Evolutionary conservation across 2,797 vertebrate genomes (phyloP).

Genomic region (Heteromormyrus szaboi): DNA sequence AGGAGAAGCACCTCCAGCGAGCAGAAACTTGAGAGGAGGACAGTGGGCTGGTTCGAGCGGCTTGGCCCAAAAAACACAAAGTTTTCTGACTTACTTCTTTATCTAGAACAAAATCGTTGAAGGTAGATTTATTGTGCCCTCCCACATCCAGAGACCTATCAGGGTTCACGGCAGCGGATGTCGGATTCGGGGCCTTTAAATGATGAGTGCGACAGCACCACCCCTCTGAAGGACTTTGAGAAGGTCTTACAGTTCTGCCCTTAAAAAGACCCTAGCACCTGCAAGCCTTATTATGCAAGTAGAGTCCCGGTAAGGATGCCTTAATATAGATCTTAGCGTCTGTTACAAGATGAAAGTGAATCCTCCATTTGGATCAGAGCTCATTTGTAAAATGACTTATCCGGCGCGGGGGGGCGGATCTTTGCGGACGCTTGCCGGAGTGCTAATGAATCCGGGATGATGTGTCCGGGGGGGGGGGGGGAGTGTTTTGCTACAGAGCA

Average conservation of each 20-base stretch:
- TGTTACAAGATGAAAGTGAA: constrained; percentile 39
- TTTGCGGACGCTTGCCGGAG: constrained; percentile 16
- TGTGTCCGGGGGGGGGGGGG: not conserved
- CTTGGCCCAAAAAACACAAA: not conserved
- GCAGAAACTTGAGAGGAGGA: not conserved
- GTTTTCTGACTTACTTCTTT: not conserved
- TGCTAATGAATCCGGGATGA: constrained; percentile 14
- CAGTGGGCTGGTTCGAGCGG: not conserved
- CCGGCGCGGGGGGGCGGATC: not conserved
- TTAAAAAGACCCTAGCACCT: constrained; percentile 15
- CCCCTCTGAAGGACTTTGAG: not conserved
- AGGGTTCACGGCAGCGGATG: not conserved
- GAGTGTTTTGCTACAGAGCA: not conserved
- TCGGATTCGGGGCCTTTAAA: not conserved
- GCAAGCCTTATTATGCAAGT: constrained; percentile 25
- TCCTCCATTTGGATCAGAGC: constrained; percentile 36
- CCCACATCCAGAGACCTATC: not conserved
- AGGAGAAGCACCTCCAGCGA: not conserved
- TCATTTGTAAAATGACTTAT: constrained; percentile 37
- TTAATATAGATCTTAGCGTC: constrained; percentile 42
- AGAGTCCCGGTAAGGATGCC: constrained; percentile 29
- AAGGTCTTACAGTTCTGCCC: not conserved
- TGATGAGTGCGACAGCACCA: not conserved
- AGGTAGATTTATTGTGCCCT: constrained; percentile 13
- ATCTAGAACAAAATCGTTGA: not conserved